phyloP scores from a whole-genome alignment of 2,113 vertebrate species.

The Lycaon pictus region DNA sequence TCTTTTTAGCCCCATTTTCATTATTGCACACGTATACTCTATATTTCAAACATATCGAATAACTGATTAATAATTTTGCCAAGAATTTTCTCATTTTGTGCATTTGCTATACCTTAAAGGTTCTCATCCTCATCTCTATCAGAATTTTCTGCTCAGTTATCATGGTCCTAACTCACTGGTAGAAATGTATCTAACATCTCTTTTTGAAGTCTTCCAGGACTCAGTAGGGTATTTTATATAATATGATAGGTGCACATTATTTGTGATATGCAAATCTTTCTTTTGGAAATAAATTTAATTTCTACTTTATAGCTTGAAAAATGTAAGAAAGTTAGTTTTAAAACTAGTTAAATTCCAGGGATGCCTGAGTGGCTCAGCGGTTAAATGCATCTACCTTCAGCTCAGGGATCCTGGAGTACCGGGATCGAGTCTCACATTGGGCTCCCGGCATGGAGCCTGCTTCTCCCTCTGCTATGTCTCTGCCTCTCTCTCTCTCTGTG shows the following conservation, averaged over 20 bases:
- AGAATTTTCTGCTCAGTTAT: neutral
- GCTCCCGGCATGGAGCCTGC: too few species aligned
- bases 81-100: neutral
- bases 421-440: too few species aligned
- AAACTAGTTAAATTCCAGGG: neutral
- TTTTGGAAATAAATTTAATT: neutral
- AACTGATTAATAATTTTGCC: neutral
- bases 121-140: neutral
- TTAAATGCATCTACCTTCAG: too few species aligned
- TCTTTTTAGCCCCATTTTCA: neutral
- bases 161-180: neutral
- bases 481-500: too few species aligned
- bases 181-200: neutral
- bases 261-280: neutral
- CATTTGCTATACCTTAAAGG: neutral
- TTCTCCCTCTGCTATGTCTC: too few species aligned
- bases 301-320: conserved; percentile 6
- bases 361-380: too few species aligned
- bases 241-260: neutral
- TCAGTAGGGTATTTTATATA: neutral
- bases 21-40: neutral
- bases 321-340: neutral
- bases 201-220: neutral
- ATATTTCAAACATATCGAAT: neutral
- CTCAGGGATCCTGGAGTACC: too few species aligned